Base-by-base conservation (phyloP, 2,888 invertebrate genomes). In the Anorthoa munda region DNA sequence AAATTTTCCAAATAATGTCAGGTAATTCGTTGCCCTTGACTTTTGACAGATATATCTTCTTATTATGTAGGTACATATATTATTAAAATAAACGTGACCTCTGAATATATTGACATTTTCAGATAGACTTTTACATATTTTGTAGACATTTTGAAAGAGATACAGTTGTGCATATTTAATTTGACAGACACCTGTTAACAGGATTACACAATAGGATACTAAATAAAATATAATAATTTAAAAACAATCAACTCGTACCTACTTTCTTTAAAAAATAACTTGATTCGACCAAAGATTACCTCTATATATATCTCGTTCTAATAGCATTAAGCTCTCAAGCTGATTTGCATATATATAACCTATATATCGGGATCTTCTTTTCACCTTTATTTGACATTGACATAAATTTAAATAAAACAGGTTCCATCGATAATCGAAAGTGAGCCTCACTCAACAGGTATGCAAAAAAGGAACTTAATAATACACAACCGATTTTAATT, bases 361-460 rank as follows among this genome's bases (percentile, higher is more conserved):
- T 75, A 63, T 75, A 55, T 61, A 77, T 78, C 68, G 83, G 88
- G 84, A 89, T 91, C 90, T 88, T 94, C 91, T 91, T 91, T 91
- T 84, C 90, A 92, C 90, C 91, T 93, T 91, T 90, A 89, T 88
- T 90, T 93, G 93, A 92, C 94, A 94, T 94, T 95, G 94, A 94
- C 94, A 93, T 94, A 93, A 93, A 93, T 92, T 91, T 86, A 82
- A 83, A 85, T 85, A 81, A 90, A 94, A 94, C 94, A 90, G 91
- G 94, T 94, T 93, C 88, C 79, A 81, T 85, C 86, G 75, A 86
- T 90, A 90, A 91, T 91, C 90, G 94, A 93, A 94, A 94, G 93
- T 92, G 89, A 92, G 88, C 88, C 90, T 90, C 82, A 86, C 83
- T 85, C 66, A 81, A 87, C 91, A 82, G 83, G 89, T 91, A 89